These are phyloP conservation scores for Lagocephalus sceleratus DNA, from an alignment of 2,797 vertebrate species.

Conservation along the genomic window DNA sequence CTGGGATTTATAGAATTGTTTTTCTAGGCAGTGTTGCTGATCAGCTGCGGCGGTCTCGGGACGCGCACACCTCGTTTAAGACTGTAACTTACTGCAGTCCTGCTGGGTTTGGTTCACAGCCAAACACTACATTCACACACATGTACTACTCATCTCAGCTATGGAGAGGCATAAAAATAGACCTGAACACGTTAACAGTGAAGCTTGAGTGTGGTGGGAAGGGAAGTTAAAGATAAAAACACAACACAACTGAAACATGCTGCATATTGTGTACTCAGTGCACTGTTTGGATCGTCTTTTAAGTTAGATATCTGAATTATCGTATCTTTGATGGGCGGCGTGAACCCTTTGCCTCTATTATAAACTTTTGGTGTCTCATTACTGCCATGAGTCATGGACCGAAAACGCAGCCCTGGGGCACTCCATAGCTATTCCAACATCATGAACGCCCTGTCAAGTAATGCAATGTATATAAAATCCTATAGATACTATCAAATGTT, in stretches of 20 bases:
- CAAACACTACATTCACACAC: conserved; percentile 15
- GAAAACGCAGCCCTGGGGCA: no score
- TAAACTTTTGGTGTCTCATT: no score
- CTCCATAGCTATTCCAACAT: no score
- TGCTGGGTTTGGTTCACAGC: conserved; percentile 17
- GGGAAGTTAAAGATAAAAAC: background rate
- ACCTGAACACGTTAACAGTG: background rate
- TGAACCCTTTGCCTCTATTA: no score
- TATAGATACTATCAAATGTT: no score
- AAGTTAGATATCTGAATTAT: no score
- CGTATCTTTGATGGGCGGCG: no score
- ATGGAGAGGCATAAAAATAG: conserved; percentile 16
- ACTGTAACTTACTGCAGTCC: background rate
- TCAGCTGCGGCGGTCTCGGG: conserved; percentile 5
- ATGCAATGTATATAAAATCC: no score
- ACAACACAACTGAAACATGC: background rate
- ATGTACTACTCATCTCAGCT: background rate
- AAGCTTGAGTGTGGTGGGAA: no score
- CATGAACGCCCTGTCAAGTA: no score
- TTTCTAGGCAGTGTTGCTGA: conserved; percentile 15
- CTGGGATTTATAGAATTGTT: conserved; percentile 8
- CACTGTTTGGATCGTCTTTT: no score
- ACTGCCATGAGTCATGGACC: no score
- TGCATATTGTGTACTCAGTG: background rate
- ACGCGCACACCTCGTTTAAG: conserved; percentile 4